phyloP scores from a whole-genome alignment of 2,113 vertebrate genomes.

The Thunnus maccoyii region DNA sequence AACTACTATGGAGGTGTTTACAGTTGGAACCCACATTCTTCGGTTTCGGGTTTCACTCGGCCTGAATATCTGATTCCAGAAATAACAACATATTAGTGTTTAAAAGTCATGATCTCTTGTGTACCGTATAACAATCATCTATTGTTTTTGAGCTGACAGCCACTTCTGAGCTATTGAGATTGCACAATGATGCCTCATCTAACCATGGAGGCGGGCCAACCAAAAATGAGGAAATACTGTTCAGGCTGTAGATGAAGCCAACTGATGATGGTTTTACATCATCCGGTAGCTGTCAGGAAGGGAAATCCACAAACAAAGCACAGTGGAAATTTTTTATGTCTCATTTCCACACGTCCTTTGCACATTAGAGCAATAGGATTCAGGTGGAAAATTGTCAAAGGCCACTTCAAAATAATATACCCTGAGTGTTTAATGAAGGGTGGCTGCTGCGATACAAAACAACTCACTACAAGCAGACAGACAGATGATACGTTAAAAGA shows the following conservation, averaged over 20 bases:
- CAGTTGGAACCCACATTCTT: background rate
- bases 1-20: background rate
- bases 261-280: background rate
- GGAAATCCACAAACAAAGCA: background rate
- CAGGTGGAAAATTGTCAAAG: slow-evolving; percentile 5
- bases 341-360: slow-evolving; percentile 6
- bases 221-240: slow-evolving; percentile 17
- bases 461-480: background rate
- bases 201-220: background rate
- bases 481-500: background rate
- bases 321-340: background rate
- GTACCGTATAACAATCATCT: background rate
- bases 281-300: background rate
- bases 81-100: background rate
- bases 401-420: slow-evolving; percentile 12
- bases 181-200: background rate
- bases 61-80: background rate
- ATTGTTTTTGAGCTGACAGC: slow-evolving; percentile 16
- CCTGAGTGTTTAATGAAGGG: background rate
- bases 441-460: background rate
- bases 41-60: background rate
- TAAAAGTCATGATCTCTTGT: background rate
- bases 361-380: background rate
- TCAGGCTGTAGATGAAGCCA: background rate
- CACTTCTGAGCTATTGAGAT: background rate